Base-by-base conservation (phyloP, 2,888 invertebrate species). In the Plebejus anna region DNA sequence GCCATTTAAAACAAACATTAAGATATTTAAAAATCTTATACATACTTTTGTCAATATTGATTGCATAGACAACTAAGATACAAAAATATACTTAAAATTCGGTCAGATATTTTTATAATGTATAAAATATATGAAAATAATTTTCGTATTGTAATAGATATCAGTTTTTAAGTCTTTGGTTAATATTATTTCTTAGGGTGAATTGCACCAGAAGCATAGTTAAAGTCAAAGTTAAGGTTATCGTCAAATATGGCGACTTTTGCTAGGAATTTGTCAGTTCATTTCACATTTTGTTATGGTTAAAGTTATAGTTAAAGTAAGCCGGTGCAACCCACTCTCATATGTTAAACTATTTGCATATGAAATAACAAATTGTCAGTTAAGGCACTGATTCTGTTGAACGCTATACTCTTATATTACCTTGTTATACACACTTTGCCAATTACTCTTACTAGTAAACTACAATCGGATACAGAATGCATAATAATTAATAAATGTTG, bases 91-190 rank as follows among this genome's bases (percentile, higher is more conserved):
- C 32, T 66, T 16, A 32, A 13, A 66, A 11, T 66, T 36, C 13
- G 32, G 11, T 28, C 59, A 11, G 32, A 66, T 32, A 11, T 32
- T 5, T 32, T 11, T 61, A 32, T 11, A 61, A 32, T 11, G 4
- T 61, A 22, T 28, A 32, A 61, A 32, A 1, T 61, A 22, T 61
- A 61, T 22, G 9, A 61, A 11, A 28, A 61, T 28, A 0, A 66
- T 66, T 66, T 66, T 66, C 11, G 32, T 32, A 66, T 7, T 3
- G 61, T 4, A 42, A 22, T 47, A 42, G 42, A 22, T 11, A 42
- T 42, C 22, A 47, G 22, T 47, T 71, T 38, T 71, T 0, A 55
- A 32, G 73, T 73, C 73, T 73, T 73, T 73, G 73, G 73, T 73
- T 73, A 73, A 55, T 73, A 51, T 6, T 73, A 32, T 73, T 47